phyloP scores from a whole-genome alignment of 2,797 vertebrate species.

The Enteromius afrohamiltoni region DNA sequence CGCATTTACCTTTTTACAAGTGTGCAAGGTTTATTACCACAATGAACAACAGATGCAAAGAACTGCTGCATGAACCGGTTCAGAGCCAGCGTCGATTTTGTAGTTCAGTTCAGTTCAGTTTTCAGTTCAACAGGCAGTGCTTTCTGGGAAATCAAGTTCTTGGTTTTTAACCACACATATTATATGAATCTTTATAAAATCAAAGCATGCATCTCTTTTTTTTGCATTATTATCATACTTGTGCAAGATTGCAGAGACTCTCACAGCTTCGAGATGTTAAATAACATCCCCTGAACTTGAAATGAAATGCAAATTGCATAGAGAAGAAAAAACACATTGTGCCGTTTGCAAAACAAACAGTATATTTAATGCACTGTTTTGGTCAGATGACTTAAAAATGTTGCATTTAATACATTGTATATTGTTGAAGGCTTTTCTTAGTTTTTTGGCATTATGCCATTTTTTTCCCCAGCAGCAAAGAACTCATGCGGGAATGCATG shows the following conservation, averaged over 20 bases:
- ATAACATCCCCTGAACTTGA: neutral
- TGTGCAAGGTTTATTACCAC: neutral
- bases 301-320: constrained; percentile 12
- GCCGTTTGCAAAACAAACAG: neutral
- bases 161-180: too few relatives aligned
- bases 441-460: neutral
- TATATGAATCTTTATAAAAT: too few relatives aligned
- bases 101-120: too few relatives aligned
- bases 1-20: neutral
- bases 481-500: neutral
- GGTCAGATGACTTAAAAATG: neutral
- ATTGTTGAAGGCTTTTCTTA: neutral
- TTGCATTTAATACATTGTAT: neutral
- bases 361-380: neutral
- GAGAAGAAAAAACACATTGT: neutral
- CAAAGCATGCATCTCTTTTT: neutral
- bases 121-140: too few relatives aligned
- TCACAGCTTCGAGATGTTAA: neutral
- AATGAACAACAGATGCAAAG: neutral
- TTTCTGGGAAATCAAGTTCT: too few relatives aligned
- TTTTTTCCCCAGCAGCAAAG: neutral
- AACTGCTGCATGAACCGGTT: neutral
- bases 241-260: neutral
- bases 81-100: too few relatives aligned
- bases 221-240: neutral